A percentile compares a stretch with the other conserved stretches of the same genome.
These are phyloP conservation scores for Caenorhabditis brenneri DNA, from an alignment of 1,140 invertebrate species.

Conservation along the genomic window DNA sequence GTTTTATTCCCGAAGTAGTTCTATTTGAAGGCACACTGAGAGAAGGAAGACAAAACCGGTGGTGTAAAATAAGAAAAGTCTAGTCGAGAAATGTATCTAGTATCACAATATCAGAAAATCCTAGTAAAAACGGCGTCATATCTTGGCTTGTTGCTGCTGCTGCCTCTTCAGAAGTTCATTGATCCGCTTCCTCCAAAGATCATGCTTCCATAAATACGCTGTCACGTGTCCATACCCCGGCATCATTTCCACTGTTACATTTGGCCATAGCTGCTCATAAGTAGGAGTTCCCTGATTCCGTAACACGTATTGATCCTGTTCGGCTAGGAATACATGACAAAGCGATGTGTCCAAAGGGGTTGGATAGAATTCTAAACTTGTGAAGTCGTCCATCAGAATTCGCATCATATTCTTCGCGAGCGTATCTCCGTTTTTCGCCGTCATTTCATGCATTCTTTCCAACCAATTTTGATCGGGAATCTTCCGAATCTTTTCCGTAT, in stretches of 20 bases:
- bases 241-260: slow-evolving; percentile 40
- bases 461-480: slow-evolving; percentile 60
- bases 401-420: slow-evolving; percentile 78
- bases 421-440: not conserved
- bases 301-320: slow-evolving; percentile 89
- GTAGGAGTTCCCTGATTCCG: slow-evolving; percentile 75
- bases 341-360: slow-evolving; percentile 82
- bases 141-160: not conserved
- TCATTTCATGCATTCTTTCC: slow-evolving; percentile 40
- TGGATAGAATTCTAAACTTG: slow-evolving; percentile 90
- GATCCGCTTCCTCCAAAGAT: not conserved
- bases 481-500: slow-evolving; percentile 70
- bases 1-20: not conserved
- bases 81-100: not conserved
- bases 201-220: not conserved
- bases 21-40: not conserved
- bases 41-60: not conserved
- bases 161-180: not conserved
- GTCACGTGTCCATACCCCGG: slow-evolving; percentile 39
- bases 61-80: not conserved
- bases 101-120: not conserved
- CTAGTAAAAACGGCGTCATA: no score
- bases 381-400: slow-evolving; percentile 97
- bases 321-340: slow-evolving; percentile 83
- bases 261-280: slow-evolving; percentile 73